A percentile compares a stretch with the other conserved stretches of the same genome.
These are phyloP conservation scores for Tineola bisselliella DNA, from an alignment of 2,888 invertebrate genomes.

Conservation along the genomic window DNA sequence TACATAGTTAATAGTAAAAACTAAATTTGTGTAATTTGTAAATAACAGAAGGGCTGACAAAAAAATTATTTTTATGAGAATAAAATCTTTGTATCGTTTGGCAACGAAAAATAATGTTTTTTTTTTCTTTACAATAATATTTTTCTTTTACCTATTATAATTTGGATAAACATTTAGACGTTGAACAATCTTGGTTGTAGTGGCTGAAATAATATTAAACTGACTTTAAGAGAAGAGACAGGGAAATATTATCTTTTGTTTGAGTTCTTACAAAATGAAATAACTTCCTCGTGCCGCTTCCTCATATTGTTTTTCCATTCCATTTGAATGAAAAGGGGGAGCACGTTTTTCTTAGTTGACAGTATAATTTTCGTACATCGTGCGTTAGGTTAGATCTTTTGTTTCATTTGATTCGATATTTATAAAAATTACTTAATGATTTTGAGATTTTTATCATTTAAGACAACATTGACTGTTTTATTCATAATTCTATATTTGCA, in stretches of 20 bases:
- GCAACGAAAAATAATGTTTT: too few relatives aligned
- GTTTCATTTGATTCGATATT: too few relatives aligned
- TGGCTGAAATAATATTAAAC: constrained; percentile 1
- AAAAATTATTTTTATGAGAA: too few relatives aligned
- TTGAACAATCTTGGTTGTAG: not conserved
- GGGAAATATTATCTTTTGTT: constrained; percentile 6
- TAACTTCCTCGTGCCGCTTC: not conserved
- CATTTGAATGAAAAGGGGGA: constrained; percentile 1
- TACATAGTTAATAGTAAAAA: too few relatives aligned
- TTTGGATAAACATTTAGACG: not conserved
- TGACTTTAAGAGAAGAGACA: constrained; percentile 1
- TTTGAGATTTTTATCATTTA: too few relatives aligned
- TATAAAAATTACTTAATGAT: too few relatives aligned
- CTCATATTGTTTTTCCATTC: not conserved
- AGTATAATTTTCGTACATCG: not conserved
- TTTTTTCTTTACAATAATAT: not conserved
- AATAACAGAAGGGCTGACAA: too few relatives aligned
- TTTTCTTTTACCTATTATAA: not conserved
- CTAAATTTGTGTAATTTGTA: too few relatives aligned
- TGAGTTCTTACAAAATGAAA: constrained; percentile 10
- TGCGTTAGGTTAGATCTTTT: constrained; percentile 1
- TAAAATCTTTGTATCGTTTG: too few relatives aligned
- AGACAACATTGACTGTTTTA: too few relatives aligned
- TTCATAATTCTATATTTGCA: too few relatives aligned
- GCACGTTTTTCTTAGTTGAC: not conserved